Conservation (phyloP, 1,140 invertebrate genomes). For the Nephila pilipes region DNA sequence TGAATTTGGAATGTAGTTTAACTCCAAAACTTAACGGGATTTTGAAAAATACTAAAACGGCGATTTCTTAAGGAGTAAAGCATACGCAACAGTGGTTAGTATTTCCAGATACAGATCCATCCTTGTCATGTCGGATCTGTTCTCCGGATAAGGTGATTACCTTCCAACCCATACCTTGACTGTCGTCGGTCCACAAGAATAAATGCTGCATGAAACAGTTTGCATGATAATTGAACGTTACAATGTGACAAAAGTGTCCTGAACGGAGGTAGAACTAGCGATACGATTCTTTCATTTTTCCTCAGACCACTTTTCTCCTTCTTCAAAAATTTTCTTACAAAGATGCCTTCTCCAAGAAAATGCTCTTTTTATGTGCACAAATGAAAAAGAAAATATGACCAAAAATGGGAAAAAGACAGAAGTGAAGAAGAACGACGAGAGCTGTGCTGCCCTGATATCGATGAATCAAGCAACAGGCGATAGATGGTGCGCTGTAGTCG, state of each 20-base stretch:
- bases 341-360: slow-evolving; percentile 57
- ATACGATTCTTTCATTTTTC: not conserved
- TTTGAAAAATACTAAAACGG: too few relatives aligned
- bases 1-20: too few relatives aligned
- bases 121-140: not conserved
- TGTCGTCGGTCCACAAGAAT: slow-evolving; percentile 15
- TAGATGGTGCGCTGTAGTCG: slow-evolving; percentile 48
- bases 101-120: too few relatives aligned
- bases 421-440: slow-evolving; percentile 18
- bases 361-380: too few relatives aligned
- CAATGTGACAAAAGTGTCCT: slow-evolving; percentile 12
- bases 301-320: not conserved
- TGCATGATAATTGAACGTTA: slow-evolving; percentile 24
- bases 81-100: too few relatives aligned
- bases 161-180: slow-evolving; percentile 49
- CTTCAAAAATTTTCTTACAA: not conserved
- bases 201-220: slow-evolving; percentile 45
- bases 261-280: slow-evolving; percentile 16
- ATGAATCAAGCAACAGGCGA: slow-evolving; percentile 24
- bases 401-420: not conserved
- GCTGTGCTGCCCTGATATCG: not conserved
- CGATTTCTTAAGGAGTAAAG: too few relatives aligned
- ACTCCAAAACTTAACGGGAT: too few relatives aligned
- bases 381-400: slow-evolving; percentile 20
- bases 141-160: slow-evolving; percentile 16